phyloP scores from a whole-genome alignment of 2,888 invertebrate genomes.

The Branchellion lobata region DNA sequence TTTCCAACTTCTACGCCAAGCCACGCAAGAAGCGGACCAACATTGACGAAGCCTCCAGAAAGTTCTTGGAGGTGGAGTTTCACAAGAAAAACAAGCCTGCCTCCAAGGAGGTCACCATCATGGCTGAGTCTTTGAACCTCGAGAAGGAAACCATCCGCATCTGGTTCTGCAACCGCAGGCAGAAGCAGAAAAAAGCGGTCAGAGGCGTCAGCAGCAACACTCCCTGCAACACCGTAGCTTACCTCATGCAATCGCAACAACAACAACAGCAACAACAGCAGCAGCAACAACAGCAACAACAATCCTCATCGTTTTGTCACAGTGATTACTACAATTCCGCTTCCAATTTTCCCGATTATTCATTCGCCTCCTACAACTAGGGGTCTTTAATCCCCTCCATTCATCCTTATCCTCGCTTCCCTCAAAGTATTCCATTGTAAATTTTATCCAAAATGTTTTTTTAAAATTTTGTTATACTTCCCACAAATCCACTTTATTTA shows the following conservation, averaged over 20 bases:
- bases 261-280: too few species aligned
- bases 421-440: too few species aligned
- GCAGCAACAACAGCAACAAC: not conserved
- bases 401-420: too few species aligned
- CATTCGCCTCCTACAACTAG: not conserved
- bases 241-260: slow-evolving; percentile 30
- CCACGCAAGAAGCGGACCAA: slow-evolving; percentile 97
- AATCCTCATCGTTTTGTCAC: not conserved
- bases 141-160: slow-evolving; percentile 84
- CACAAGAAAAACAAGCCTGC: slow-evolving; percentile 99
- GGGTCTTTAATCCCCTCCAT: too few species aligned
- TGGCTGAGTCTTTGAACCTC: slow-evolving; percentile 92
- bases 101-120: slow-evolving; percentile 91
- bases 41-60: slow-evolving; percentile 94
- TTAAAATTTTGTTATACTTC: too few species aligned
- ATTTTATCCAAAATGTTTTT: too few species aligned
- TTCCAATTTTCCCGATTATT: slow-evolving; percentile 5
- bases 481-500: too few species aligned
- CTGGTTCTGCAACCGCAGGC: slow-evolving; percentile 69
- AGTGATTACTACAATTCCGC: not conserved
- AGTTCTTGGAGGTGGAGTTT: slow-evolving; percentile 93
- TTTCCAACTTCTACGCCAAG: slow-evolving; percentile 6
- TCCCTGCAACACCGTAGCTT: slow-evolving; percentile 35
- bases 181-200: slow-evolving; percentile 93
- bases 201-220: not conserved